Conservation (phyloP, 2,797 vertebrate species). For the Gambelia wislizenii region DNA sequence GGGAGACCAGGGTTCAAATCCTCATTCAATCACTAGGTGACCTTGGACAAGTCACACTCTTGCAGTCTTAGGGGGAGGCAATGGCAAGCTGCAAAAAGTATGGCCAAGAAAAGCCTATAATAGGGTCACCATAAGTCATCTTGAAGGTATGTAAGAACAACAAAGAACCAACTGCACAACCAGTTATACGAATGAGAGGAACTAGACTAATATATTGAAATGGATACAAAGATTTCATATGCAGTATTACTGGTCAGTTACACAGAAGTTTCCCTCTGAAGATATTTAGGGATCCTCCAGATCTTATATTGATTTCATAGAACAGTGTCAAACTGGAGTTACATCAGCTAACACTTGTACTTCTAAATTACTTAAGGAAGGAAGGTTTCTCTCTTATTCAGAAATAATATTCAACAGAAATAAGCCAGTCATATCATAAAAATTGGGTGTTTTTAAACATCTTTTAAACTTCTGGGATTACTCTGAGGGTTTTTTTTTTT, state of each 20-base stretch:
- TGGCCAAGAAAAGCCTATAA: too few relatives aligned
- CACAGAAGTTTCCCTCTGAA: background rate
- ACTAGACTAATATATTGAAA: background rate
- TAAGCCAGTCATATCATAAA: background rate
- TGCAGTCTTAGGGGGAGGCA: too few relatives aligned
- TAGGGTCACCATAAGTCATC: too few relatives aligned
- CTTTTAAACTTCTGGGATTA: background rate
- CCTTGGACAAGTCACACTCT: too few relatives aligned
- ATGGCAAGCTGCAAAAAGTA: too few relatives aligned
- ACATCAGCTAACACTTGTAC: background rate
- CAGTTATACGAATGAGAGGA: background rate
- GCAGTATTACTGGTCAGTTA: background rate
- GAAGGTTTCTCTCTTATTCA: too few relatives aligned
- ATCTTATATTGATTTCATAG: background rate
- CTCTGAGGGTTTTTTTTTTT: background rate
- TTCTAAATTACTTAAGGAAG: too few relatives aligned
- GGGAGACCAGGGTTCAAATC: too few relatives aligned
- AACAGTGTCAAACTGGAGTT: background rate
- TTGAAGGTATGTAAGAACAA: too few relatives aligned
- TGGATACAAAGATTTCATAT: background rate
- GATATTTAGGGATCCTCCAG: background rate
- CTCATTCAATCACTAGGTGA: too few relatives aligned
- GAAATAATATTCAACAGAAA: too few relatives aligned
- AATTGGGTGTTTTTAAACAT: background rate
- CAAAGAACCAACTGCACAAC: too few relatives aligned